Base-by-base conservation (phyloP, 2,888 invertebrate genomes). In the Brenthis hecate region DNA sequence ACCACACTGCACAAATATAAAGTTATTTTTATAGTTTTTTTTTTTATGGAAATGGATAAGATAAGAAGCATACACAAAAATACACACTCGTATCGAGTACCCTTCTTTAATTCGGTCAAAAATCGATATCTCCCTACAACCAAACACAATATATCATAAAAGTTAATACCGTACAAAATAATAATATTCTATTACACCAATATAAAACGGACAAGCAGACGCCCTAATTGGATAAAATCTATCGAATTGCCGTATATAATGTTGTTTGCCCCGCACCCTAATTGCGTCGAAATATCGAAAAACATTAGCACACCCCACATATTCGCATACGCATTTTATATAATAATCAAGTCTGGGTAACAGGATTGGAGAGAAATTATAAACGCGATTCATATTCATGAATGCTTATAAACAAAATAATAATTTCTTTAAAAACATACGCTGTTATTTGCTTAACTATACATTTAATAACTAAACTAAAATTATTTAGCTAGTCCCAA, bases 191-290 rank as follows among this genome's bases (percentile, higher is more conserved):
- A 58, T 53, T 50, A 66, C 16, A 2, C 23, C 56, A 43, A 56
- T 56, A 65, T 23, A 60, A 64, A 56, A 56, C 72, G 72, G 68
- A 72, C 72, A 77, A 75, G 78, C 78, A 67, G 70, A 77, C 80
- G 73, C 81, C 80, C 78, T 75, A 73, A 73, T 75, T 75, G 69
- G 80, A 81, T 81, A 84, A 80, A 77, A 83, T 85, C 84, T 81
- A 80, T 78, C 81, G 80, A 83, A 85, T 83, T 84, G 82, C 78
- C 77, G 80, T 77, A 80, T 82, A 83, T 84, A 86, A 87, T 85
- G 80, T 72, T 75, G 76, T 84, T 81, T 80, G 77, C 79, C 74
- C 76, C 76, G 75, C 74, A 71, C 75, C 71, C 78, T 82, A 84
- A 84, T 85, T 85, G 82, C 78, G 78, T 76, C 72, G 76, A 77